Percentiles rank a stretch among this genome's conserved stretches.
These are phyloP conservation scores for Tipula unca DNA, from an alignment of 2,888 invertebrate genomes.

Conservation along the genomic window DNA sequence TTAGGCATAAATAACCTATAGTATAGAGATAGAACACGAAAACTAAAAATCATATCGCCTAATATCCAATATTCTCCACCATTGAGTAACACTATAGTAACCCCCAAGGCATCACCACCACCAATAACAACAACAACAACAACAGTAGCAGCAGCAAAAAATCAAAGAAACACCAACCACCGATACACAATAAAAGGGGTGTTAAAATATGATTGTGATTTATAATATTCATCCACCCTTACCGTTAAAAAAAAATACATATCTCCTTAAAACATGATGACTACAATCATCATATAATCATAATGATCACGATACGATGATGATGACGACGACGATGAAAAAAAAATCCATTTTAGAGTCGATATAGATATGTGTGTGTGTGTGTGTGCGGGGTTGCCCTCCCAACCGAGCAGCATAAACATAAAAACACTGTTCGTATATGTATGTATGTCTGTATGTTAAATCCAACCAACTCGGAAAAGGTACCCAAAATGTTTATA, in stretches of 20 bases:
- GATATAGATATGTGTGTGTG: background rate
- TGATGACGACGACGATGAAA: background rate
- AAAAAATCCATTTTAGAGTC: background rate
- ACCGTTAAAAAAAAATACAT: background rate
- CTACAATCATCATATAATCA: background rate
- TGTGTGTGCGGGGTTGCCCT: background rate
- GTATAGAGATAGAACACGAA: background rate
- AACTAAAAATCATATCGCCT: background rate
- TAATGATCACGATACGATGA: no score
- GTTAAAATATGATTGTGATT: slow-evolving; percentile 14
- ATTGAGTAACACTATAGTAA: background rate
- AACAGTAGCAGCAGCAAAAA: no score
- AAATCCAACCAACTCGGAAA: background rate
- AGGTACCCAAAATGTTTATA: background rate
- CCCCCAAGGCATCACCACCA: background rate
- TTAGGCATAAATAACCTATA: background rate
- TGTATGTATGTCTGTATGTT: background rate
- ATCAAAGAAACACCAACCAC: background rate
- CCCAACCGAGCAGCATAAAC: background rate
- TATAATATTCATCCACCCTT: background rate
- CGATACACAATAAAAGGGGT: background rate
- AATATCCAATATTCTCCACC: background rate
- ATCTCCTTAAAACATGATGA: background rate
- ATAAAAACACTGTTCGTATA: background rate
- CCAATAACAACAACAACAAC: background rate